A percentile compares a stretch with the other conserved stretches of the same genome.
Conservation (phyloP, 2,888 invertebrate species). For the Corbicula japonica region DNA sequence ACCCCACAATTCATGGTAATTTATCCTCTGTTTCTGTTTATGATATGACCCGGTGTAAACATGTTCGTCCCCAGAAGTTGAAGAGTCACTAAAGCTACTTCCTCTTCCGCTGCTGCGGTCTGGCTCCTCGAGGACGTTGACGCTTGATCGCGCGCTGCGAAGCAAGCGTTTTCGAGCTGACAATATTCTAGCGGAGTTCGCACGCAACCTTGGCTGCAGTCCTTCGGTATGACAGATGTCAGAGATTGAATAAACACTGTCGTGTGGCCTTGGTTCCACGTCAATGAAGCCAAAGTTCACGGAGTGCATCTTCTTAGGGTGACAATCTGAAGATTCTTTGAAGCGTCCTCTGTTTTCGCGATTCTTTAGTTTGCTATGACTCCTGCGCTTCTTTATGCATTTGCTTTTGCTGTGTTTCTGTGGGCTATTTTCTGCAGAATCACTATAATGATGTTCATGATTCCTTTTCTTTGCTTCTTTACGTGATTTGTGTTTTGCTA, state of each 20-base stretch:
- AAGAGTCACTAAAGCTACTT: no score
- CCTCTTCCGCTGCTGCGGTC: no score
- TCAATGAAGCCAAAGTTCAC: slow-evolving; percentile 57
- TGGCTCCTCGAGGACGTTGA: no score
- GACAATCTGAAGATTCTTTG: slow-evolving; percentile 19
- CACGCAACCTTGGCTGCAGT: background rate
- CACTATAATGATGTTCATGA: no score
- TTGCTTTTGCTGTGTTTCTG: background rate
- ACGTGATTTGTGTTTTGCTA: slow-evolving; percentile 34
- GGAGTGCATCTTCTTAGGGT: slow-evolving; percentile 56
- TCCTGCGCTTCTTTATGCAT: no score
- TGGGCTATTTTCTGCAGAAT: no score
- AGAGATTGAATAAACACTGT: slow-evolving; percentile 17
- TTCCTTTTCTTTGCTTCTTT: no score
- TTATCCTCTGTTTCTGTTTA: no score
- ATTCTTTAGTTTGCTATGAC: no score
- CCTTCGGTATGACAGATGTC: background rate
- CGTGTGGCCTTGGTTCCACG: slow-evolving; percentile 30
- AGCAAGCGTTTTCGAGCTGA: slow-evolving; percentile 24
- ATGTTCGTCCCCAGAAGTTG: no score
- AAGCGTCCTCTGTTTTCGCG: background rate
- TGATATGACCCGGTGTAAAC: no score
- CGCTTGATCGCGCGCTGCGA: slow-evolving; percentile 1
- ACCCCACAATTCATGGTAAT: slow-evolving; percentile 28
- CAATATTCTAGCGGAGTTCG: background rate